These are phyloP conservation scores for Paramormyrops hopkinsi DNA, from an alignment of 2,797 vertebrate species.

Conservation along the genomic window DNA sequence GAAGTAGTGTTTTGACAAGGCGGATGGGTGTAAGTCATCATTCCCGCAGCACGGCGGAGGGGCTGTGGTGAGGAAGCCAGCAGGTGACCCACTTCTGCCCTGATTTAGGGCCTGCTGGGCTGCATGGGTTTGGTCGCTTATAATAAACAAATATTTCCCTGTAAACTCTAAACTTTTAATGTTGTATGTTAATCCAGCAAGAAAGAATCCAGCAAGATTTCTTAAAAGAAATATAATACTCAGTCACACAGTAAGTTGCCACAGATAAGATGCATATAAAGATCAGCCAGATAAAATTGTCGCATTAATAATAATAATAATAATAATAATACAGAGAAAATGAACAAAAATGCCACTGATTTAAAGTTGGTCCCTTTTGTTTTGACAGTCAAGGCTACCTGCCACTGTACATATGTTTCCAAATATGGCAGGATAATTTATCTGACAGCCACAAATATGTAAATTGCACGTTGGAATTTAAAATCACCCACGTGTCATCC, in stretches of 20 bases:
- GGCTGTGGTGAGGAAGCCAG: slow-evolving; percentile 37
- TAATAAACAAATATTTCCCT: slow-evolving; percentile 1
- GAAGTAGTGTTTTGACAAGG: slow-evolving; percentile 69
- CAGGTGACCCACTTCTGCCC: slow-evolving; percentile 39
- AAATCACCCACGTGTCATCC: not conserved
- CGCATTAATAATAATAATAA: not conserved
- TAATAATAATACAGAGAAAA: not conserved
- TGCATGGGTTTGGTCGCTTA: not conserved
- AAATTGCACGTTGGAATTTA: not conserved
- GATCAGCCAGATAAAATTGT: not conserved
- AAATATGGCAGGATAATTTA: not conserved
- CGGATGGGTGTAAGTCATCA: slow-evolving; percentile 58
- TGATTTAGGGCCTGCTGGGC: slow-evolving; percentile 30
- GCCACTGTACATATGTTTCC: not conserved
- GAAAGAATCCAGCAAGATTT: not conserved
- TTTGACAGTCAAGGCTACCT: not conserved
- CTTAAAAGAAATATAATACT: not conserved
- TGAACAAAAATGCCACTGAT: not conserved
- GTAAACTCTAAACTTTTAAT: not conserved
- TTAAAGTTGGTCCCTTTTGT: not conserved
- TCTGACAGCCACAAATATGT: not conserved
- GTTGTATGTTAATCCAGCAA: not conserved
- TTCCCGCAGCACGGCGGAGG: slow-evolving; percentile 54
- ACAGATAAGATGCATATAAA: not conserved
- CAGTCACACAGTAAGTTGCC: not conserved